Percentiles rank a stretch among this genome's conserved stretches.
Conservation (phyloP, 2,888 invertebrate species). For the Ectobius pallidus region DNA sequence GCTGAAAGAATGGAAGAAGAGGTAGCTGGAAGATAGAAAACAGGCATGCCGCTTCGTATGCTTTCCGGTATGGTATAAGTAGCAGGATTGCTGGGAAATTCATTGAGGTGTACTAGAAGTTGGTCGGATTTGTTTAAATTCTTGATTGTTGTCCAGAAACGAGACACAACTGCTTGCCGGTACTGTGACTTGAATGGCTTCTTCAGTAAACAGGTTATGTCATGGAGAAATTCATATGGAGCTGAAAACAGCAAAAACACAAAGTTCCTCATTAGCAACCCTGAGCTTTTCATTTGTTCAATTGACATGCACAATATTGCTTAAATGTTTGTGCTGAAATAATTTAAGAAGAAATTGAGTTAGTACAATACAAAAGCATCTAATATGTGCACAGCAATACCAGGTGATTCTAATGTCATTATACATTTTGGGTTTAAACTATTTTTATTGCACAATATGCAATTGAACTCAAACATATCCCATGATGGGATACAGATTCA, state of each 20-base stretch:
- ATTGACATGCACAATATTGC: too few species aligned
- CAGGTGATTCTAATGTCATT: too few species aligned
- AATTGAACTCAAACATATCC: too few species aligned
- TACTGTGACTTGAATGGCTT: slow-evolving; percentile 68
- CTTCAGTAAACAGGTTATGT: slow-evolving; percentile 69
- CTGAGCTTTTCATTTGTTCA: too few species aligned
- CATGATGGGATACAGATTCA: too few species aligned
- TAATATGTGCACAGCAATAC: too few species aligned
- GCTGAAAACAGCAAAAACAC: slow-evolving; percentile 55
- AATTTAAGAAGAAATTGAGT: too few species aligned
- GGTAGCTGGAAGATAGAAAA: slow-evolving; percentile 64
- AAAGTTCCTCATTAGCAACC: too few species aligned
- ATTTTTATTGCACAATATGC: too few species aligned
- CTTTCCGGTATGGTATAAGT: slow-evolving; percentile 74
- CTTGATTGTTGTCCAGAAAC: slow-evolving; percentile 69
- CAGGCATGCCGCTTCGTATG: slow-evolving; percentile 71
- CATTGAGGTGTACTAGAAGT: slow-evolving; percentile 72
- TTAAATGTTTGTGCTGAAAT: too few species aligned
- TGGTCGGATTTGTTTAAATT: slow-evolving; percentile 69
- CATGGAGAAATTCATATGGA: slow-evolving; percentile 75
- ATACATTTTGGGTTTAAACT: too few species aligned
- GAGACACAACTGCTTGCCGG: slow-evolving; percentile 67
- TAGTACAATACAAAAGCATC: too few species aligned
- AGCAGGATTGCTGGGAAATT: slow-evolving; percentile 63
- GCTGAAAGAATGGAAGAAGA: slow-evolving; percentile 54